Evolutionary conservation across 2,888 invertebrate species (phyloP).

Genomic region (Patella caerulea): DNA sequence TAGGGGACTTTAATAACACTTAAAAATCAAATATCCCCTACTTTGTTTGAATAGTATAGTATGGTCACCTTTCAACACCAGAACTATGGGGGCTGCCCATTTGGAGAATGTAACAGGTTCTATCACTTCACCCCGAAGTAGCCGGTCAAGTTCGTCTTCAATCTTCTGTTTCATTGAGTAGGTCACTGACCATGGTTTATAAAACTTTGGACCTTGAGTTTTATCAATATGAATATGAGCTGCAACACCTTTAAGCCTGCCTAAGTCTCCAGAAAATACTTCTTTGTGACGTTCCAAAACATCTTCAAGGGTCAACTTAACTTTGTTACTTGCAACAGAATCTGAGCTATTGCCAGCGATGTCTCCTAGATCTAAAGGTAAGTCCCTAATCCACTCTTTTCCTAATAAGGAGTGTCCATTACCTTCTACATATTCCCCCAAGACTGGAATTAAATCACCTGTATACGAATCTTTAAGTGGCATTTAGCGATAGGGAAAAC

Average conservation of each 20-base stretch:
- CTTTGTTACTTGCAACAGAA: background rate
- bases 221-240: slow-evolving; percentile 1
- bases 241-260: background rate
- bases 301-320: background rate
- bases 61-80: background rate
- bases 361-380: background rate
- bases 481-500: too few relatives aligned
- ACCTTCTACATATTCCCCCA: background rate
- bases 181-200: background rate
- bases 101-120: slow-evolving; percentile 1
- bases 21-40: too few relatives aligned
- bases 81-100: background rate
- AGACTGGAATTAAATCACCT: background rate
- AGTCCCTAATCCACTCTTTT: background rate
- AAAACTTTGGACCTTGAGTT: background rate
- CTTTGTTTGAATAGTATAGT: too few relatives aligned
- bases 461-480: too few relatives aligned
- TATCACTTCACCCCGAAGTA: background rate
- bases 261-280: background rate
- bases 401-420: background rate
- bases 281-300: background rate
- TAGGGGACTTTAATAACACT: too few relatives aligned
- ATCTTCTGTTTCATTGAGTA: slow-evolving; percentile 2
- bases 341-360: background rate
- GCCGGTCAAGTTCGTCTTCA: background rate